Evolutionary conservation across 2,797 vertebrate species (phyloP).

Genomic region (Anisognathus igniventris): DNA sequence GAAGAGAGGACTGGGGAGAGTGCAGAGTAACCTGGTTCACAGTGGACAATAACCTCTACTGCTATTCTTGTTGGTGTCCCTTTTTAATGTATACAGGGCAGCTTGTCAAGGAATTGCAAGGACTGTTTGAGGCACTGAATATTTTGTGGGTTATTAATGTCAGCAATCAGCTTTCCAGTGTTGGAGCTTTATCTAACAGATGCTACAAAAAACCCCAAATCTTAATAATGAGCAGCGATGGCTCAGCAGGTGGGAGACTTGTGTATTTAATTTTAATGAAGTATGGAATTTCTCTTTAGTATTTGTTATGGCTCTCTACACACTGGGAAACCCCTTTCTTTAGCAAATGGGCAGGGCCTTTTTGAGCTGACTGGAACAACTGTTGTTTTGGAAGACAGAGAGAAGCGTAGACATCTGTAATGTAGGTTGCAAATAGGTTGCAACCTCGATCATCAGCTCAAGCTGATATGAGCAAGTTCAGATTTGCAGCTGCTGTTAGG

Average conservation of each 20-base stretch:
- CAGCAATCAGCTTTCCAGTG: not conserved
- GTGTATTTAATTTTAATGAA: conserved; percentile 7
- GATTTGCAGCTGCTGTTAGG: not conserved
- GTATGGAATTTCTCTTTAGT: not conserved
- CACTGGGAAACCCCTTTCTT: not conserved
- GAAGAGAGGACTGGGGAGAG: not conserved
- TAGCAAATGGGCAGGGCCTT: not conserved
- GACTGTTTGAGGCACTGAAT: not conserved
- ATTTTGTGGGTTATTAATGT: not conserved
- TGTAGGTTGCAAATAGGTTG: not conserved
- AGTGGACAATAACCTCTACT: not conserved
- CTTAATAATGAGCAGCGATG: not conserved
- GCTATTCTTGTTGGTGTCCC: rapidly evolving
- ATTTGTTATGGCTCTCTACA: not conserved
- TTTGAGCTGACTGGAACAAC: not conserved
- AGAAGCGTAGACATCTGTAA: rapidly evolving
- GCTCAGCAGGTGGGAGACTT: not conserved
- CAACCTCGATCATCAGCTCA: not conserved
- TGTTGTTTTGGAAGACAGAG: not conserved
- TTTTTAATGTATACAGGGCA: not conserved
- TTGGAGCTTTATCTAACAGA: not conserved
- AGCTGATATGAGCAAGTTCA: not conserved
- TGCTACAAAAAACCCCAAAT: not conserved
- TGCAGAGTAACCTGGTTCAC: not conserved
- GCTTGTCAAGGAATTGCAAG: not conserved